Evolutionary conservation across 2,797 vertebrate genomes (phyloP), one percentile per base, ranked within the genome.

Genomic region (Buceros bicornis): DNA sequence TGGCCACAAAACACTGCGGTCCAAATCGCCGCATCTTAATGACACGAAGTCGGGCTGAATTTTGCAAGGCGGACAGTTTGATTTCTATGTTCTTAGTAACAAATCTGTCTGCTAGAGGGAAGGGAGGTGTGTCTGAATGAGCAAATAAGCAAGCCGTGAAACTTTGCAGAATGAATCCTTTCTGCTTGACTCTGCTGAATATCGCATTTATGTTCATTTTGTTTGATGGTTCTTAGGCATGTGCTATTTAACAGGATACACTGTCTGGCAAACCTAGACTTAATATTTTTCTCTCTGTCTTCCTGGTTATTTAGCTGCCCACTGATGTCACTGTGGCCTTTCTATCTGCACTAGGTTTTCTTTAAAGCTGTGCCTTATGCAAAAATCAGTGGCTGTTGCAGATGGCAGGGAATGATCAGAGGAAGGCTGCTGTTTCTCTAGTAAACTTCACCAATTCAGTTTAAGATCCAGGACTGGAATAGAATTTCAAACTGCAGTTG

Each of bases 401-500:
- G 43, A 76, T 78, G 73, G 42, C 48, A 40, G 37, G 37, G 37
- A 82, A 48, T 42, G 60, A 81, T 87, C 51, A 60, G 12, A 83
- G 25, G 40, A 86, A 17, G 7, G 11, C 51, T 92, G 45, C 70
- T 66, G 50, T 45, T 85, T 61, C 67, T 82, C 56, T 60, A 64
- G n/a, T 50, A 85, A 89, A 85, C 57, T 84, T 77, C 53, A 60
- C 16, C 35, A 3, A 33, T 72, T 78, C 66, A 47, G 22, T 81
- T 90, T 93, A 54, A 89, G 72, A 48, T 62, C 60, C 48, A 58
- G 58, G 43, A 13, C 18, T 82, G 73, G 73, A 90, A 78, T 69
- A 91, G 47, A 78, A 78, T 79, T 93, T 95, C 80, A 92, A 72
- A 66, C 37, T 29, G 29, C 29, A 60, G 29, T 69, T 97, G 86